Evolutionary conservation across 2,888 invertebrate species (phyloP), one percentile per base, ranked within the genome.

Genomic region (Amphipoea lucens): DNA sequence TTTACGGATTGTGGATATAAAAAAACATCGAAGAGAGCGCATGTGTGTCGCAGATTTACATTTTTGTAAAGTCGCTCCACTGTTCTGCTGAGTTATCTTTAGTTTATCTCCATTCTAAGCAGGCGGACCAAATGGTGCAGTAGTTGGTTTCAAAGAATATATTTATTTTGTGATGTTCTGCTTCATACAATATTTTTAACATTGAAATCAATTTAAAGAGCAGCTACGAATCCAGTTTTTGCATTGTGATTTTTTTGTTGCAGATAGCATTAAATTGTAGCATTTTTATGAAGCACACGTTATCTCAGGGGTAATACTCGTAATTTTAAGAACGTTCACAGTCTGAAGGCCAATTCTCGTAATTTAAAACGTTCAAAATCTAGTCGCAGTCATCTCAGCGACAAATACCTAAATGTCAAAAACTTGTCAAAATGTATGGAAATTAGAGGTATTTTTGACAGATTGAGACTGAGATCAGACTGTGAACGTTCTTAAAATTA

Each of bases 31-130:
- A 85, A 90, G 90, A 87, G 82, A 65, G 81, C 90, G 91, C 95
- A 95, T 90, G 86, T 95, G 95, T 84, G 88, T 85, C 88, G 93
- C 94, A 94, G 94, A 93, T 94, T 89, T 89, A 84, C 76, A 83
- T 82, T 79, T 82, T 79, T 74, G 74, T 74, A 73, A 75, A 79
- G 80, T 66, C 71, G 72, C 73, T 79, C 75, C 75, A 70, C 78
- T 82, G 83, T 83, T 79, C 74, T 78, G 75, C 74, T 65, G 78
- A 79, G 79, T 81, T 84, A 81, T 83, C 81, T 86, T 80, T 80
- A 89, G 79, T 89, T 57, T 78, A 87, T 80, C 71, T 76, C 79
- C 76, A 87, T 87, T 82, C 84, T 76, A 81, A 86, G 87, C 74
- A 81, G 79, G 29, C 79, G 9, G 4, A 60, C 75, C 84, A 84